Percentiles rank a stretch among this genome's conserved stretches.
phyloP scores from a whole-genome alignment of 2,797 vertebrate genomes.

The Erithacus rubecula region DNA sequence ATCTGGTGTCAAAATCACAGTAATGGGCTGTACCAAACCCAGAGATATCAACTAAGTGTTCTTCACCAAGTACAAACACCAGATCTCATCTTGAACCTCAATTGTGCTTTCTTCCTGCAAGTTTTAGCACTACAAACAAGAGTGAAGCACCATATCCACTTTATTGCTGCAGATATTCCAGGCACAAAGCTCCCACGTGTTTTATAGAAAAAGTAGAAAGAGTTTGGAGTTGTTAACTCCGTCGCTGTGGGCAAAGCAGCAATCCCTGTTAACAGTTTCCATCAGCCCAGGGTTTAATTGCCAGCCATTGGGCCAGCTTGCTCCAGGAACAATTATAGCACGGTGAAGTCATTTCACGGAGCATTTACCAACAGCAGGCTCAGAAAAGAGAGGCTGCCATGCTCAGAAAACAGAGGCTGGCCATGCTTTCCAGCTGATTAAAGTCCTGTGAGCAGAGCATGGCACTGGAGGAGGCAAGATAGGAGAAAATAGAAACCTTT shows the following conservation, averaged over 20 bases:
- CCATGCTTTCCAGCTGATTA: background rate
- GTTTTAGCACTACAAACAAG: conserved; percentile 13
- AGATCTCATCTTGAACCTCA: background rate
- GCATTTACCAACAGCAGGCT: conserved; percentile 67
- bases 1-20: background rate
- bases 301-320: conserved; percentile 48
- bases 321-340: conserved; percentile 55
- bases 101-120: background rate
- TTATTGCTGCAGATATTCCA: conserved; percentile 55
- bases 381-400: conserved; percentile 1
- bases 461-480: background rate
- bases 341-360: conserved; percentile 59
- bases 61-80: background rate
- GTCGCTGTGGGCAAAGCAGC: conserved; percentile 43
- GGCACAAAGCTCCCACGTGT: conserved; percentile 25
- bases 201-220: conserved; percentile 65
- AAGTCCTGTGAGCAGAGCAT: background rate
- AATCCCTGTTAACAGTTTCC: conserved; percentile 59
- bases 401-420: conserved; percentile 36
- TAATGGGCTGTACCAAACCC: background rate
- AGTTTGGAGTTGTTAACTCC: conserved; percentile 56
- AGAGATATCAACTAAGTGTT: background rate
- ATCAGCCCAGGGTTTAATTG: conserved; percentile 64
- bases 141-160: conserved; percentile 32
- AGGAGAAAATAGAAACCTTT: background rate